phyloP scores from a whole-genome alignment of 2,797 vertebrate genomes.

The Etheostoma perlongum region DNA sequence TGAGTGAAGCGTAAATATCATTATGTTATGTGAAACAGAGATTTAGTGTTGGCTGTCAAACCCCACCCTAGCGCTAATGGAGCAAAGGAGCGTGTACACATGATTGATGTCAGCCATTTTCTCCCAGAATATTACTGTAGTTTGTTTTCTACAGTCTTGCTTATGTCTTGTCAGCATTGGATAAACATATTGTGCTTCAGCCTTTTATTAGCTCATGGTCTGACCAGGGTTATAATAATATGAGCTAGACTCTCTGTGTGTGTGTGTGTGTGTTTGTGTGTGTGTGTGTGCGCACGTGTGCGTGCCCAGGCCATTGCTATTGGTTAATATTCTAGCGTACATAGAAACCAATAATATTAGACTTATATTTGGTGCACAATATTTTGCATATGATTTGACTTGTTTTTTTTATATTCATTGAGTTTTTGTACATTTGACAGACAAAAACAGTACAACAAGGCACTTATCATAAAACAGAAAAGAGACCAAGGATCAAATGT shows the following conservation, averaged over 20 bases:
- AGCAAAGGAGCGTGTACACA: conserved; percentile 20
- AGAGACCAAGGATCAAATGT: no score
- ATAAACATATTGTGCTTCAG: conserved; percentile 46
- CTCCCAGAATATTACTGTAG: conserved; percentile 29
- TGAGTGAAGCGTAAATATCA: conserved; percentile 41
- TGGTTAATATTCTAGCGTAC: background rate
- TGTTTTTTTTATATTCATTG: no score
- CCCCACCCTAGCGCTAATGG: background rate
- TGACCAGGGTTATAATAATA: conserved; percentile 41
- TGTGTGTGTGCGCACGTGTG: no score
- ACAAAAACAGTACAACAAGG: no score
- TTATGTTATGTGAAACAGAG: conserved; percentile 40
- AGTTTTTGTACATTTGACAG: no score
- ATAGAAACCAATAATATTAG: conserved; percentile 3
- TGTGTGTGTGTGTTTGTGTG: background rate
- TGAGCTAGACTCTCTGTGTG: background rate
- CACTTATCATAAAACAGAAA: no score
- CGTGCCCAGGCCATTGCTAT: background rate
- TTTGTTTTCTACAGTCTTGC: conserved; percentile 38
- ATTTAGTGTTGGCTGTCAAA: conserved; percentile 39
- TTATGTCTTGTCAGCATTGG: conserved; percentile 38
- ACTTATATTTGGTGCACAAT: conserved; percentile 5
- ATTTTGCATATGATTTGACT: conserved; percentile 24
- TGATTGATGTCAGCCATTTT: conserved; percentile 47
- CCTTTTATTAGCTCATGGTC: conserved; percentile 32